These are phyloP conservation scores for Drosophila suzukii DNA, from an alignment of 1,140 invertebrate genomes.

Conservation along the genomic window DNA sequence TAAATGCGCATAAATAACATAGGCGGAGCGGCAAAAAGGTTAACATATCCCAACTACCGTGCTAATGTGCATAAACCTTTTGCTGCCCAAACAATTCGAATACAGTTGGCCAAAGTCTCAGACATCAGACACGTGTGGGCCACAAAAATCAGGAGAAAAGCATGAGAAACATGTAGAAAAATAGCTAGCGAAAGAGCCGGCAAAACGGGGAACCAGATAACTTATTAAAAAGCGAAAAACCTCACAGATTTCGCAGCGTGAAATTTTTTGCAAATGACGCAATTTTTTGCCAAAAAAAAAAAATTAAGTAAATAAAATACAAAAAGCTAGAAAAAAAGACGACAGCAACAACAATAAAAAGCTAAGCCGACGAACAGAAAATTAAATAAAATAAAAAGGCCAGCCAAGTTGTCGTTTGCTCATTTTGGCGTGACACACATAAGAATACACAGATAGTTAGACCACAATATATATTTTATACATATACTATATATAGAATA, in stretches of 20 bases:
- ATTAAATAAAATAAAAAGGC: conserved; percentile 42
- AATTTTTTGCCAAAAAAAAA: conserved; percentile 58
- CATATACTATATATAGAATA: conserved; percentile 5
- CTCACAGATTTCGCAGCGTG: conserved; percentile 40
- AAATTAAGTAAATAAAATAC: conserved; percentile 13
- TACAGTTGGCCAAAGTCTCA: conserved; percentile 31
- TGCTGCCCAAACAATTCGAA: background rate
- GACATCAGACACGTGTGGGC: conserved; percentile 31
- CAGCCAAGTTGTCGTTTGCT: conserved; percentile 59
- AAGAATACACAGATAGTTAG: conserved; percentile 16
- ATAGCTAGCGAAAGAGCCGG: conserved; percentile 15
- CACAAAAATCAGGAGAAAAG: conserved; percentile 16
- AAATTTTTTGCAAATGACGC: conserved; percentile 77
- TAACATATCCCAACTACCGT: conserved; percentile 53
- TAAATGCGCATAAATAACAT: conserved; percentile 65
- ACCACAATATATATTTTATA: conserved; percentile 6
- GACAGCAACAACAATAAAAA: conserved; percentile 18
- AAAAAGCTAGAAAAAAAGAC: conserved; percentile 29
- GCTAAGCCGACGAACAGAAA: conserved; percentile 15
- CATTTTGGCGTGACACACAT: conserved; percentile 58
- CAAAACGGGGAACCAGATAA: conserved; percentile 18
- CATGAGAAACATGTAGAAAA: conserved; percentile 14
- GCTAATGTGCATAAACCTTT: conserved; percentile 43
- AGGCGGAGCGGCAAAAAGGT: conserved; percentile 27
- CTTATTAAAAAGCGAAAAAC: conserved; percentile 13